phyloP scores from a whole-genome alignment of 2,113 vertebrate species.

The Siphamia tubifer region DNA sequence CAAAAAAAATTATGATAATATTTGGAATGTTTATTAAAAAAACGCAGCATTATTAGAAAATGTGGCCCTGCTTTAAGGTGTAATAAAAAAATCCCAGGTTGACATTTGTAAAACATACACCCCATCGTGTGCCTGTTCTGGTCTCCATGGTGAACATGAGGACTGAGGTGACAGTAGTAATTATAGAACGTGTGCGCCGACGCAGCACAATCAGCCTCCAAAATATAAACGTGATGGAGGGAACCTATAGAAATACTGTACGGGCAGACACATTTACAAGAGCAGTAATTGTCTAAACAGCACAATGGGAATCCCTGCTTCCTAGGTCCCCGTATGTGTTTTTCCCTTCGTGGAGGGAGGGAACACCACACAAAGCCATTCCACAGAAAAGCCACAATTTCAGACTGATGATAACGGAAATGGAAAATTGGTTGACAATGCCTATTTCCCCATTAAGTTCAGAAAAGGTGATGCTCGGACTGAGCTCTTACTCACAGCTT shows the following conservation, averaged over 20 bases:
- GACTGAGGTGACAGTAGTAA: too few species aligned
- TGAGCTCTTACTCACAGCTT: background rate
- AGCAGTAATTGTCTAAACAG: background rate
- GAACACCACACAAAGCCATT: background rate
- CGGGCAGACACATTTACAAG: too few species aligned
- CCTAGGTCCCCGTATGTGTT: background rate
- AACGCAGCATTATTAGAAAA: too few species aligned
- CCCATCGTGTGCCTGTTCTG: too few species aligned
- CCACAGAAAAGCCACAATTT: conserved; percentile 17
- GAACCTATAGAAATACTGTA: too few species aligned
- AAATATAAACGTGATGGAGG: background rate
- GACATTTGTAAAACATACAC: too few species aligned
- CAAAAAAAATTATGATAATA: too few species aligned
- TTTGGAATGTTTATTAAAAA: too few species aligned
- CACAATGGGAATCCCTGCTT: background rate
- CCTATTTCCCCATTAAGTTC: conserved; percentile 11
- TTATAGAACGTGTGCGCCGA: too few species aligned
- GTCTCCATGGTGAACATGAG: too few species aligned
- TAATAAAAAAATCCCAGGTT: too few species aligned
- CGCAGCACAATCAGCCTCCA: background rate
- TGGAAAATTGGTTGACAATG: conserved; percentile 14
- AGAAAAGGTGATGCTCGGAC: background rate
- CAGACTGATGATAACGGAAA: conserved; percentile 9
- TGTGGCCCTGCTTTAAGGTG: too few species aligned
- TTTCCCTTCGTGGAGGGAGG: conserved; percentile 3